Evolutionary conservation across 2,888 invertebrate species (phyloP), one percentile per base, ranked within the genome.

Genomic region (Dasysyrphus albostriatus): DNA sequence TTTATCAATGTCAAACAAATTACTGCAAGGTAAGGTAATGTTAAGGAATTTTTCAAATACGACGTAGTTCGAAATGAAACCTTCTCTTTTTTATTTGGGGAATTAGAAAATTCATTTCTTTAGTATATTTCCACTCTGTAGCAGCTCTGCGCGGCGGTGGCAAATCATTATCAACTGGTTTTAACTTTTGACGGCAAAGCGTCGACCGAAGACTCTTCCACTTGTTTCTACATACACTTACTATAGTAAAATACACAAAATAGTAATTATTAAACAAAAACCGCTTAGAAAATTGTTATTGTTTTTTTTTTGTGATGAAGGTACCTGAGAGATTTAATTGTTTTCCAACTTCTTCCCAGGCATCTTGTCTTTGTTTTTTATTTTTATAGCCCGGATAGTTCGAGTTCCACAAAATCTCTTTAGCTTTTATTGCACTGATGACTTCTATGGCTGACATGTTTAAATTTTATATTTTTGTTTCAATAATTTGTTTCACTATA

Each of bases 271-370:
- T 9, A 32, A 47, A 10, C 8, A 0, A 42, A 34, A 47, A 6
- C 8, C 32, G n/a, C 10, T 12, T 37, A 0, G 0, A 24, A 42
- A n/a, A 10, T 7, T 24, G 10, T 14, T 42, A 8, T 49, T 47
- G 16, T 61, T 59, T 59, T 3, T 24, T 42, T 63, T 7, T n/a
- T 47, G 32, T 42, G 10, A 19, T 8, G 32, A 16, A 1, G 39
- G 49, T 67, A 67, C 67, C 12, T 34, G 49, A 2, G 2, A 67
- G 49, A 49, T 44, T 49, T 14, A 37, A 67, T 49, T 37, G 6
- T 0, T 37, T 37, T 10, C 12, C 19, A 19, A 67, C 14, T 37
- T 67, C 49, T 10, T 67, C 19, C 67, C 67, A 67, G 3, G 14
- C 1, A 34, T 49, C 9, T 49, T 49, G 19, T 8, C 16, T 67